Evolutionary conservation across 1,140 invertebrate species (phyloP), one percentile per base, ranked within the genome.

Genomic region (Chironomus tepperi): DNA sequence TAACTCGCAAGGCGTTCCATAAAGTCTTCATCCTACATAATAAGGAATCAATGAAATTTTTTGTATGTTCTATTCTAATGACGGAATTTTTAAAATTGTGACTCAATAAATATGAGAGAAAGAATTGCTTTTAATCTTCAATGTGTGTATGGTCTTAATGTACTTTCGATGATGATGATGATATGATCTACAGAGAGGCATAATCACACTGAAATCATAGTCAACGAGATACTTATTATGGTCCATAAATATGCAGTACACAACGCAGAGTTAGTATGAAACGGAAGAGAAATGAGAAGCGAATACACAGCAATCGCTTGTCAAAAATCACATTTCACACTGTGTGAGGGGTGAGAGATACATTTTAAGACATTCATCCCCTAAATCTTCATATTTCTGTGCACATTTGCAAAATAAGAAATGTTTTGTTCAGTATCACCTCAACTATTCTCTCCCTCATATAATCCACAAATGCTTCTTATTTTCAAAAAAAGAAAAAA

Each of bases 241-340:
- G 65, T 70, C 16, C 65, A 70, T 70, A 70, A 70, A 70, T 70
- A 70, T 70, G 65, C 65, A 18, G 9, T 21, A 18, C 65, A 70
- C 65, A 70, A 19, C 65, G n/a, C 16, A 7, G 8, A 19, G 5
- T 57, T 57, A 57, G 47, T 34, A 34, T 2, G 24, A 34, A 34
- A 34, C 24, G 24, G 9, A 15, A 57, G 12, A 57, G 47, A 57
- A 12, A 57, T 57, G 47, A 15, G 47, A n/a, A 34, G 24, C 24
- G 24, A 34, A 34, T 34, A 34, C 24, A 34, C 24, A 34, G 24
- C 24, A 57, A 9, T 70, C 65, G 16, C 16, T 70, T 70, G 16
- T 21, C 65, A 18, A 70, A 21, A 70, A 70, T 70, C 65, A 70
- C 65, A 70, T 21, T 18, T 70, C 65, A 19, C n/a, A 19, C n/a